Base-by-base conservation (phyloP, 64 coral and sea anemone species). In the Montipora cactus region DNA sequence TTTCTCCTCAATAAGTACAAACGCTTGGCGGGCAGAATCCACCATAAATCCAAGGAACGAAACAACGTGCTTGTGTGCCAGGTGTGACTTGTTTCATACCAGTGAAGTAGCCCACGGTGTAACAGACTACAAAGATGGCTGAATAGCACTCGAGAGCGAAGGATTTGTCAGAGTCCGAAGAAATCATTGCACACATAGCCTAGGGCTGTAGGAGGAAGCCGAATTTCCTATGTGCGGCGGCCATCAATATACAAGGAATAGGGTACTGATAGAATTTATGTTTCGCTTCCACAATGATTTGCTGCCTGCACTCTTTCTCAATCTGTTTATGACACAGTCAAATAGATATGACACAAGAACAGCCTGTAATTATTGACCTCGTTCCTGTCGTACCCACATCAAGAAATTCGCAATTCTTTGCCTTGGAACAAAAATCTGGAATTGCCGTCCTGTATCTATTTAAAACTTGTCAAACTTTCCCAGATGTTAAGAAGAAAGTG, bases 111-210 rank as follows among this genome's bases (percentile, higher is more conserved):
- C 79, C 79, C 16, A 94, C 47, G 74, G 83, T 67, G n/a, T n/a
- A 94, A 20, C 73, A 87, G 18, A 81, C 84, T 5, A 94, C 11
- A 59, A 93, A 78, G 71, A 88, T 79, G 10, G 92, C 92, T 0
- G 75, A 69, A 37, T 78, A 8, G 92, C 83, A 44, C 50, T 28
- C 1, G 28, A 28, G 19, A 59, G n/a, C 20, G 4, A 81, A 81
- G 12, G 50, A 59, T 59, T 23, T 59, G 79, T 81, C 52, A 1
- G 3, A 1, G 50, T 59, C 19, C 0, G 51, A 81, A 8, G 50
- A 23, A 22, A 37, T 28, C 28, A 28, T 28, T n/a, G 19, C 5
- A 23, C 5, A 48, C 76, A 7, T 79, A 79, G 8, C 13, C 76
- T 4, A 48, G 48, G 47, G 47, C 16, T 48, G 2, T 4, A 79